phyloP scores from a whole-genome alignment of 1,140 invertebrate genomes.

The Orius insidiosus region DNA sequence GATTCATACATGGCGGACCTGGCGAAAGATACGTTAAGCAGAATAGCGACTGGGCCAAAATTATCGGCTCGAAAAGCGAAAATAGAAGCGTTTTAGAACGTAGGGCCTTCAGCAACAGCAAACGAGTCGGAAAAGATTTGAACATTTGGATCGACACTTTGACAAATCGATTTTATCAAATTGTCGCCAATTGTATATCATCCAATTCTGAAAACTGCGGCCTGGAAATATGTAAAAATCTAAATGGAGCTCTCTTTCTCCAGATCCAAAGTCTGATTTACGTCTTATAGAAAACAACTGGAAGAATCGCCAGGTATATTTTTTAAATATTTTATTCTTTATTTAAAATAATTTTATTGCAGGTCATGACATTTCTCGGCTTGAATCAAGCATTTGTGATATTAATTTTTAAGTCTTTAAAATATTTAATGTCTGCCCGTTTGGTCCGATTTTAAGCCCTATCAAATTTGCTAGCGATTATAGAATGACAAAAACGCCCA shows the following conservation, averaged over 20 bases:
- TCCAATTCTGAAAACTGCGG: slow-evolving; percentile 11
- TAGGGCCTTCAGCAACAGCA: slow-evolving; percentile 32
- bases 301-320: slow-evolving; percentile 20
- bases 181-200: slow-evolving; percentile 9
- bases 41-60: slow-evolving; percentile 23
- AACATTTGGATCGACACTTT: slow-evolving; percentile 56
- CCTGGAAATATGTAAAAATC: slow-evolving; percentile 46
- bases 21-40: slow-evolving; percentile 35
- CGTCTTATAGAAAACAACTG: slow-evolving; percentile 18
- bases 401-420: slow-evolving; percentile 7
- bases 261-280: slow-evolving; percentile 72
- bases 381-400: slow-evolving; percentile 2
- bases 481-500: no score
- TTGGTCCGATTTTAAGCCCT: no score
- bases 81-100: slow-evolving; percentile 27
- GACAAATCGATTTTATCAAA: slow-evolving; percentile 28
- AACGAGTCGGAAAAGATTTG: slow-evolving; percentile 40
- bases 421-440: no score
- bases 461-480: no score
- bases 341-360: no score
- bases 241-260: slow-evolving; percentile 71
- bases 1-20: slow-evolving; percentile 40
- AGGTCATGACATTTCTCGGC: background rate
- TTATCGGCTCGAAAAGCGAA: slow-evolving; percentile 20
- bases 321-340: no score